These are phyloP conservation scores for Bombyx huttoni DNA, from an alignment of 2,888 invertebrate species.

Conservation along the genomic window DNA sequence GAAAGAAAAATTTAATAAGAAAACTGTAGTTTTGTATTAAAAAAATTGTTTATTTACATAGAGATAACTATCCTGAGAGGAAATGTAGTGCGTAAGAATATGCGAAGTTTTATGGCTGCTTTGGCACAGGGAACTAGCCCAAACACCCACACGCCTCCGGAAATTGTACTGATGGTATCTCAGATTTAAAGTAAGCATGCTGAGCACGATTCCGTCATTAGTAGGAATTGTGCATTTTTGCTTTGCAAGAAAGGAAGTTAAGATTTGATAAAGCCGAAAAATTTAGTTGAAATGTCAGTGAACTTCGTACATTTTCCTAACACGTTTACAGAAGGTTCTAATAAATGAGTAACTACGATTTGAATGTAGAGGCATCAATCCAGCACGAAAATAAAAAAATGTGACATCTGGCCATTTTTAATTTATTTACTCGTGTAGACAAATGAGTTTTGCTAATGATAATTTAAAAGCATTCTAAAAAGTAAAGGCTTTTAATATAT, in stretches of 20 bases:
- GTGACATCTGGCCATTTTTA: no score
- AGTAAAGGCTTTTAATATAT: no score
- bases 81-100: constrained; percentile 45
- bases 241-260: constrained; percentile 45
- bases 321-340: neutral
- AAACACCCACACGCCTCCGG: constrained; percentile 57
- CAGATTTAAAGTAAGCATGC: constrained; percentile 35
- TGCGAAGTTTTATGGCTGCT: constrained; percentile 40
- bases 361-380: neutral
- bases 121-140: constrained; percentile 34
- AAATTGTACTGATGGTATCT: constrained; percentile 56
- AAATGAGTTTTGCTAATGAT: no score
- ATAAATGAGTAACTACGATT: neutral
- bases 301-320: constrained; percentile 13
- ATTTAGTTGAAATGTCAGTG: constrained; percentile 24
- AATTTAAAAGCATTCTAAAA: no score
- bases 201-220: constrained; percentile 64
- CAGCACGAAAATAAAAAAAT: no score
- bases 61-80: constrained; percentile 12
- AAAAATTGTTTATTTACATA: neutral
- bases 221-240: constrained; percentile 51
- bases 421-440: no score
- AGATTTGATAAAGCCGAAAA: constrained; percentile 35
- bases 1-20: no score
- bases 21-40: no score